Evolutionary conservation across 2,113 vertebrate genomes (phyloP), one percentile per base, ranked within the genome.

Genomic region (Panurus biarmicus): DNA sequence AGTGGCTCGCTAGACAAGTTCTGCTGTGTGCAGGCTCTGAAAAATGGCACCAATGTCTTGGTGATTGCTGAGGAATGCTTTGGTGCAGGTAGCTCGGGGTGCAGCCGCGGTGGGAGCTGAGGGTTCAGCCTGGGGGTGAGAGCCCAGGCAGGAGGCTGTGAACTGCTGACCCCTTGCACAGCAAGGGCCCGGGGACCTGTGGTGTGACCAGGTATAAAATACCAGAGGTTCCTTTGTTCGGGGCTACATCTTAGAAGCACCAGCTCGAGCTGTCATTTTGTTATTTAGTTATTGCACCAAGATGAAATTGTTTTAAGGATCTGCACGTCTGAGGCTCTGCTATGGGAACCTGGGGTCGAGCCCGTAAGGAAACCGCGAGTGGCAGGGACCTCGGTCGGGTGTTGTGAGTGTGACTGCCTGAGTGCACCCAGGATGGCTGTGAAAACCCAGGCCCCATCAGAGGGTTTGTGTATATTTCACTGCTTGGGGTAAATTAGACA

Each of bases 321-420:
- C 11, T 24, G 33, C 19, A 11, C 0, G 0, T 58, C 12, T 29
- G 23, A 66, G 44, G 17, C 23, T 45, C 23, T 73, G 44, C 28
- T n/a, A 0, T 51, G 53, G 53, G 10, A 42, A 11, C 1, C 11
- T 50, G 58, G 18, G 36, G 31, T 50, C 3, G 1, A 65, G 44
- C 58, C 2, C 0, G 0, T 36, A 23, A 80, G 22, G 69, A 45
- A 20, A 38, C 7, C 0, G 0, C 0, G 11, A 45, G 51, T 14
- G 24, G 18, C 22, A 31, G 29, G 20, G 38, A 25, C 13, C 11
- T 45, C 0, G 2, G 15, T 2, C 1, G 0, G 15, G 23, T n/a
- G 23, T 31, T 14, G 23, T 7, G 26, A 19, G 11, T 4, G 22
- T 16, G 44, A 25, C 36, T 38, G 38, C 45, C 61, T 29, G 33